Evolutionary conservation across 2,113 vertebrate species (phyloP).

Genomic region (Rhinoderma darwinii): DNA sequence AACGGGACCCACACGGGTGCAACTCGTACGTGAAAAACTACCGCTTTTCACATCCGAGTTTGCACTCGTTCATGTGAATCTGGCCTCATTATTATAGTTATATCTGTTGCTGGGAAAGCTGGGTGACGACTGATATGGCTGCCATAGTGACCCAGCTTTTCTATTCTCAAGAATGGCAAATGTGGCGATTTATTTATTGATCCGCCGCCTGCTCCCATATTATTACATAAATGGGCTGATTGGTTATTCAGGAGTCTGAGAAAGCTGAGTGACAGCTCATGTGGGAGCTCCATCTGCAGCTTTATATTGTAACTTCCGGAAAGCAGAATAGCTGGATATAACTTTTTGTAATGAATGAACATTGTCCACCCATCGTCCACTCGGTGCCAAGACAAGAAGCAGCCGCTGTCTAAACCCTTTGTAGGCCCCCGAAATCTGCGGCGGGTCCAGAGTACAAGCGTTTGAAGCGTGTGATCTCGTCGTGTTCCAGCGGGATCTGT

Average conservation of each 20-base stretch:
- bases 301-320: not conserved
- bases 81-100: no score
- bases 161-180: no score
- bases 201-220: not conserved
- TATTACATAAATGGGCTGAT: not conserved
- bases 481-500: not conserved
- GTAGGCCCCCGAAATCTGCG: not conserved
- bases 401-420: not conserved
- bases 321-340: not conserved
- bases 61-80: no score
- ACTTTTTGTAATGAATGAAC: no score
- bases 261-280: not conserved
- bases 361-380: not conserved
- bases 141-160: no score
- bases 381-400: not conserved
- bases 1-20: no score
- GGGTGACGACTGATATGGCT: no score
- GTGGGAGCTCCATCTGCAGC: no score
- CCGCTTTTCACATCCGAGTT: no score
- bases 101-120: no score
- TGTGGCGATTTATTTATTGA: no score
- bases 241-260: not conserved
- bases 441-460: not conserved
- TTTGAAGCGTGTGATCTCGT: not conserved
- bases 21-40: no score